Evolutionary conservation across 2,113 vertebrate species (phyloP).

Genomic region (Myocastor coypus): DNA sequence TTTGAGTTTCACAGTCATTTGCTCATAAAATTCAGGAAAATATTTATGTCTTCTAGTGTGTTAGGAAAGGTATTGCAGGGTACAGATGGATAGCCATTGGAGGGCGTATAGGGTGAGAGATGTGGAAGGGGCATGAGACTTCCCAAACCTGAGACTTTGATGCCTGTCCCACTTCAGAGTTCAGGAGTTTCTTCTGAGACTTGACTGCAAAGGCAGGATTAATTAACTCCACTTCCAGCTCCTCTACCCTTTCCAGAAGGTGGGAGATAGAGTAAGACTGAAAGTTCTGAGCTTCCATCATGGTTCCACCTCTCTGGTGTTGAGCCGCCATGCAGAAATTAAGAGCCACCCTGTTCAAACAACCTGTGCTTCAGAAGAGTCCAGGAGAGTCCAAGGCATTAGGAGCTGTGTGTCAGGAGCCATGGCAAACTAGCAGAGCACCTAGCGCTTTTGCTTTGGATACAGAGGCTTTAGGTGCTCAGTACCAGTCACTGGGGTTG

Average conservation of each 20-base stretch:
- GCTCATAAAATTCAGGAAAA: not conserved
- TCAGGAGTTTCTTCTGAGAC: not conserved
- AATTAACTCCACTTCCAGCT: not conserved
- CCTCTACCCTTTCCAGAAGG: not conserved
- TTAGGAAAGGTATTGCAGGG: not conserved
- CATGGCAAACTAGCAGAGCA: not conserved
- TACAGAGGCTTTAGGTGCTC: not conserved
- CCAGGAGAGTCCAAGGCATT: not conserved
- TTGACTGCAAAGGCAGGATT: too few relatives aligned
- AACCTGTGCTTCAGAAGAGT: not conserved
- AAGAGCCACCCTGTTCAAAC: not conserved
- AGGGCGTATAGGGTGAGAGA: not conserved
- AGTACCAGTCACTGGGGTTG: not conserved
- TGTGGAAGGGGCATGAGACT: not conserved
- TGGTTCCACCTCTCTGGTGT: not conserved
- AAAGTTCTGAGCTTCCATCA: not conserved
- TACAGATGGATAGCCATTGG: not conserved
- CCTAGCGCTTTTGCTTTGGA: not conserved
- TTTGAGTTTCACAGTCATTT: not conserved
- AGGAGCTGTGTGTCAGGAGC: not conserved
- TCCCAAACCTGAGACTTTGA: not conserved
- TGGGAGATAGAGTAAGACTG: not conserved
- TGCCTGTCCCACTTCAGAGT: not conserved
- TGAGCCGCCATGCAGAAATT: not conserved
- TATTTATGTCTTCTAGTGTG: not conserved